These are phyloP conservation scores for Sminthurinus aureus DNA, from an alignment of 2,888 invertebrate species.

Conservation along the genomic window DNA sequence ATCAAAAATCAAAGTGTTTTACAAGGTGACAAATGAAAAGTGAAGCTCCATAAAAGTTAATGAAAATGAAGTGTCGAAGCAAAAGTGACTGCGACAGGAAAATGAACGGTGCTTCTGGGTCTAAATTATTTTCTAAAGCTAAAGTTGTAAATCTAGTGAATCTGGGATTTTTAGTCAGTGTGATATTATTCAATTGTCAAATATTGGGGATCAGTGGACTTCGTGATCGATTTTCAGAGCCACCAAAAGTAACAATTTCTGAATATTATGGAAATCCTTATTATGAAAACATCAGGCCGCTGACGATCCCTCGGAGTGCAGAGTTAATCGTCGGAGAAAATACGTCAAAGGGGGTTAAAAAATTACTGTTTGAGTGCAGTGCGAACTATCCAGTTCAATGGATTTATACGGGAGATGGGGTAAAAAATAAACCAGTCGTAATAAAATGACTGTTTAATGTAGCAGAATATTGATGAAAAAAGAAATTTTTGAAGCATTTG, in stretches of 20 bases:
- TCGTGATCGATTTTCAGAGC: neutral
- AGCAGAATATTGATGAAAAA: neutral
- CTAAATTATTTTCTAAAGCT: too few relatives aligned
- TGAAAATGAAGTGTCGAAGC: too few relatives aligned
- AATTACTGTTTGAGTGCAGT: constrained; percentile 34
- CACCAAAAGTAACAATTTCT: constrained; percentile 27
- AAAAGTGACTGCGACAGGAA: too few relatives aligned
- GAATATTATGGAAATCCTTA: constrained; percentile 41
- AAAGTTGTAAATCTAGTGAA: too few relatives aligned
- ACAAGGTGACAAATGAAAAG: too few relatives aligned
- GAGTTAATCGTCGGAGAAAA: constrained; percentile 27
- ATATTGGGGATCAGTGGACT: neutral
- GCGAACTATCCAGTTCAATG: constrained; percentile 34
- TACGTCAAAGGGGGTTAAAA: constrained; percentile 29
- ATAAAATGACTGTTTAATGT: neutral
- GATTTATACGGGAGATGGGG: constrained; percentile 39
- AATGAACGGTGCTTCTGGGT: too few relatives aligned
- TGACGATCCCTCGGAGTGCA: neutral
- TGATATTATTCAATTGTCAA: neutral
- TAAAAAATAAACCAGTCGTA: neutral
- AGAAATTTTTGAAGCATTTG: too few relatives aligned
- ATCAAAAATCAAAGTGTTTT: too few relatives aligned
- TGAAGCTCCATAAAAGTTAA: too few relatives aligned
- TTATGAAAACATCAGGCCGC: constrained; percentile 27
- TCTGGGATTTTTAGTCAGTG: neutral